Conservation (phyloP, 2,888 invertebrate genomes). For the Xestia c-nigrum region DNA sequence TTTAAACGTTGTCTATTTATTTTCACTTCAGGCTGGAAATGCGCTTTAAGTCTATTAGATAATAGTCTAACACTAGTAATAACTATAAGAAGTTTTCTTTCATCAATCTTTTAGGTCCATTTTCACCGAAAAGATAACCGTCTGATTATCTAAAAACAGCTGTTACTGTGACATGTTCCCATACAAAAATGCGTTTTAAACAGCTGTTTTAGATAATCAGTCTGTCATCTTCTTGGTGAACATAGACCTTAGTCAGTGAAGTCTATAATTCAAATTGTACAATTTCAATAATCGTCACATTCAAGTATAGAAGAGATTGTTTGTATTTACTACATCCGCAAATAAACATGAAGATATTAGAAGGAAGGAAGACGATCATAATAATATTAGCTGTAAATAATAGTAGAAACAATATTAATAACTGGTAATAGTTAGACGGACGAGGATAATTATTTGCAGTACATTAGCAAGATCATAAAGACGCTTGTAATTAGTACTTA, state of each 20-base stretch:
- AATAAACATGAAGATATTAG: background rate
- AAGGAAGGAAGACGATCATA: constrained; percentile 22
- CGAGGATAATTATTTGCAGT: constrained; percentile 27
- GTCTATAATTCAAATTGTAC: background rate
- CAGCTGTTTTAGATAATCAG: no score
- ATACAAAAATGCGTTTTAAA: no score
- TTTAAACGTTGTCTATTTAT: background rate
- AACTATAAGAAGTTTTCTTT: background rate
- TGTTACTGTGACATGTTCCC: no score
- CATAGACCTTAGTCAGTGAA: no score
- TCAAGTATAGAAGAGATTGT: background rate
- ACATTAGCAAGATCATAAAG: constrained; percentile 32
- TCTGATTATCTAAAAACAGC: no score
- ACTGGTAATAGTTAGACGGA: constrained; percentile 8
- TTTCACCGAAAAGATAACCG: no score
- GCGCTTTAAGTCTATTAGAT: background rate
- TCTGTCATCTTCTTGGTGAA: no score
- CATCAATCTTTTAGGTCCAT: no score
- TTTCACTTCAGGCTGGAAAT: background rate
- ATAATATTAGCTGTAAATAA: constrained; percentile 30
- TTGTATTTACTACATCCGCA: background rate
- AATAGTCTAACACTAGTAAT: no score
- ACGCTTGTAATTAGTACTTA: background rate
- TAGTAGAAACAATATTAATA: constrained; percentile 18
- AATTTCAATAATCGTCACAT: background rate